Evolutionary conservation across 2,113 vertebrate genomes (phyloP).

Genomic region (Gymnogyps californianus): DNA sequence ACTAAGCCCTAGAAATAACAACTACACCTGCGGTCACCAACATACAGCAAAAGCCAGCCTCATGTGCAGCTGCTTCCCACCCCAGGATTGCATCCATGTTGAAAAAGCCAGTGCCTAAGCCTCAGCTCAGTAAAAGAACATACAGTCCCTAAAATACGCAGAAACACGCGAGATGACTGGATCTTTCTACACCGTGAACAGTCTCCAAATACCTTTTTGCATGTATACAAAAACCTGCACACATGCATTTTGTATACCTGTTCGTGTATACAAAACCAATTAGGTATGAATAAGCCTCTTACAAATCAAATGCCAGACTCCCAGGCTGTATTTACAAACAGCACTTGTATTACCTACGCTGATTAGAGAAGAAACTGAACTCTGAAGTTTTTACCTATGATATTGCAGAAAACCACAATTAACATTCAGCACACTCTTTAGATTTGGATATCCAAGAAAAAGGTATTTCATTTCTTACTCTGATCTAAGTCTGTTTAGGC

Average conservation of each 20-base stretch:
- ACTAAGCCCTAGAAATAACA: background rate
- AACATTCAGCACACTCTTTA: background rate
- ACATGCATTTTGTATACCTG: background rate
- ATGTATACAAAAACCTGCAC: too few species aligned
- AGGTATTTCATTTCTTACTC: background rate
- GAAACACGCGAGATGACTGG: background rate
- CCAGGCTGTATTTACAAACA: background rate
- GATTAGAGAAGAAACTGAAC: background rate
- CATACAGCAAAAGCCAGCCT: background rate
- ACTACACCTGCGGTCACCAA: background rate
- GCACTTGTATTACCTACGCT: background rate
- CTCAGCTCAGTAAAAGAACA: background rate
- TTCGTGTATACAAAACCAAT: background rate
- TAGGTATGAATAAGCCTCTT: background rate
- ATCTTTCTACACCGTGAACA: background rate
- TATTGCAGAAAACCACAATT: background rate
- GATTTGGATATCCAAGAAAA: background rate
- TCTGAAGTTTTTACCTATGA: background rate
- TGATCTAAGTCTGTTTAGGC: background rate
- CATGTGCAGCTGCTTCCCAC: background rate
- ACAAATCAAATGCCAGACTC: background rate
- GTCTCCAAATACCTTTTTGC: background rate
- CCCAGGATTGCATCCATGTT: background rate
- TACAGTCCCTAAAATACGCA: background rate
- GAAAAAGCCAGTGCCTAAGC: background rate